Base-by-base conservation (phyloP, 92 coral and sea anemone species). In the Muricea muricata region DNA sequence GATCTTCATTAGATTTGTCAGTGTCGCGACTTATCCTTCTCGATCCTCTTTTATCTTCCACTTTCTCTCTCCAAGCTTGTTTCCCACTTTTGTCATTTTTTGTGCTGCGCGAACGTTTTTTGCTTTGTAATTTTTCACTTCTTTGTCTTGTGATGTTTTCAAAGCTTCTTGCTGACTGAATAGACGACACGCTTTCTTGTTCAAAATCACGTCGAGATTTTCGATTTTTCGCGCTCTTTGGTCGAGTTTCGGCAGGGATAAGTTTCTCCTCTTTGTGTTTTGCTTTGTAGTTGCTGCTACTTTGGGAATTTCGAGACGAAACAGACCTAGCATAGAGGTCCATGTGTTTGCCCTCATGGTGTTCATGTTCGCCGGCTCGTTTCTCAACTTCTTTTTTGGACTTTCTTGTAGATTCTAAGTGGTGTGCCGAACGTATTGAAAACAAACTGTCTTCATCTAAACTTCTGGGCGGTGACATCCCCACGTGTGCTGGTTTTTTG, bases 351-450 rank as follows among this genome's bases (percentile, higher is more conserved):
- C 31, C 11, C 17, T 76, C 90, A 57, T 89, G 80, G 46, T 58
- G 85, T 80, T 91, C 91, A 37, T 87, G 87, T 70, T 82, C 91
- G 66, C 90, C 91, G n/a, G 91, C 87, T 47, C 83, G 86, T 48
- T n/a, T 45, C 17, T 2, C 34, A 7, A 17, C 37, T 58, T 75
- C 52, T 32, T 55, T 32, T 56, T 47, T 37, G 0, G 75, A 68
- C 21, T 60, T 60, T 32, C 21, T 28, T 63, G 34, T 69, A 26
- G 65, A 75, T 45, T 57, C 83, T 30, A 84, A 34, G 48, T 77
- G 65, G n/a, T 33, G 76, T 13, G 71, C 80, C 25, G 80, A 86
- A n/a, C 74, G 33, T 24, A 81, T 63, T 23, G 91, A 88, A 54
- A 63, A 45, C 21, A 29, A 13, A 41, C 35, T 74, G 4, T 74